phyloP scores from a whole-genome alignment of 2,113 vertebrate species.

The Ochotona princeps region DNA sequence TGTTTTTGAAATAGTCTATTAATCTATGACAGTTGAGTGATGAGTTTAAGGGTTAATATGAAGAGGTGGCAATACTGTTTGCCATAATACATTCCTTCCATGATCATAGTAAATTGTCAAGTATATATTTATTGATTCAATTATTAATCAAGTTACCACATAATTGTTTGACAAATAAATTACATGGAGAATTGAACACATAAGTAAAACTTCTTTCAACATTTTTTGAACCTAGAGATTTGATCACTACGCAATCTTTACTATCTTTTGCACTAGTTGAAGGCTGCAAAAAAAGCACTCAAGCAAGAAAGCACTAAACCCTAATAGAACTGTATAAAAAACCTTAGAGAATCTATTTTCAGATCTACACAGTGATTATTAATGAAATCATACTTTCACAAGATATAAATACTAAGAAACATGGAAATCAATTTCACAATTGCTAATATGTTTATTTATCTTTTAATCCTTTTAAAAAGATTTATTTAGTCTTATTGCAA shows the following conservation, averaged over 20 bases:
- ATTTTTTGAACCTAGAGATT: not conserved
- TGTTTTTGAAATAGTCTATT: no score
- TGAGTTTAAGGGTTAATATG: no score
- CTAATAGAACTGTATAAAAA: not conserved
- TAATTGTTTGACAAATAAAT: not conserved
- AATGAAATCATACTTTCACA: not conserved
- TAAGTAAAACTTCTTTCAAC: not conserved
- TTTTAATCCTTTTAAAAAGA: not conserved
- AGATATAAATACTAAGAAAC: slow-evolving; percentile 7
- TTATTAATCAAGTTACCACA: not conserved
- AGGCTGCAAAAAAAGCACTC: not conserved
- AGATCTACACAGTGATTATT: not conserved
- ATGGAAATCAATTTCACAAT: not conserved
- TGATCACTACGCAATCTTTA: not conserved
- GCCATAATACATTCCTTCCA: not conserved
- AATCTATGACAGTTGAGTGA: no score
- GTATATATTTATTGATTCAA: not conserved
- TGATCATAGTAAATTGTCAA: not conserved
- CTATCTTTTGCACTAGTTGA: not conserved
- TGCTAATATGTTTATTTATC: not conserved
- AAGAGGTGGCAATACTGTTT: not conserved
- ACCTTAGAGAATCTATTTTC: slow-evolving; percentile 18
- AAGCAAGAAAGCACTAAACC: not conserved
- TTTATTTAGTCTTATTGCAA: not conserved
- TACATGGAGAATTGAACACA: not conserved